Evolutionary conservation across 1,140 invertebrate genomes (phyloP).

Genomic region (Heliconius congener): DNA sequence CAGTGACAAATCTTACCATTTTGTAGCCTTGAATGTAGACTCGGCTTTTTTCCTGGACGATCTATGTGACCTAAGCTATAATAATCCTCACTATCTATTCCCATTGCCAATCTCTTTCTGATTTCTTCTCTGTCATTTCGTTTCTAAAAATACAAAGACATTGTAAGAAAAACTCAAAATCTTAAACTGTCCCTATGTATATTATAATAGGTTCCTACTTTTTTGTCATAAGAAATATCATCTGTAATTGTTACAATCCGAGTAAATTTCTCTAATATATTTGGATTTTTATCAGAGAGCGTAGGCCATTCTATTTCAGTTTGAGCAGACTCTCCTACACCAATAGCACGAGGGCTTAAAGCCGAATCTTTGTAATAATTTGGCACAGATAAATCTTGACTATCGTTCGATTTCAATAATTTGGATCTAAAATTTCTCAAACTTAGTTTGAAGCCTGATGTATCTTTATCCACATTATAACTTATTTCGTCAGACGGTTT

Average conservation of each 20-base stretch:
- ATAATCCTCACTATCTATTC: constrained; percentile 89
- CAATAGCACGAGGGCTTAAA: constrained; percentile 68
- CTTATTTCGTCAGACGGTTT: constrained; percentile 60
- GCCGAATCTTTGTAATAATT: constrained; percentile 58
- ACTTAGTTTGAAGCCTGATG: constrained; percentile 78
- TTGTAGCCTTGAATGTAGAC: constrained; percentile 92
- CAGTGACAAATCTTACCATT: constrained; percentile 84
- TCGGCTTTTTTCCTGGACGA: constrained; percentile 89
- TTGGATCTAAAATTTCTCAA: constrained; percentile 69
- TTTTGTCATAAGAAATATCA: constrained; percentile 58
- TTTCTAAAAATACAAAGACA: constrained; percentile 81
- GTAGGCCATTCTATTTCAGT: constrained; percentile 74
- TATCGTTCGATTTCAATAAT: constrained; percentile 64
- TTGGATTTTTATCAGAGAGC: constrained; percentile 68
- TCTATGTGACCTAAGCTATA: constrained; percentile 83
- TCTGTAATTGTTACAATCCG: constrained; percentile 83
- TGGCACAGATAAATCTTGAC: constrained; percentile 40
- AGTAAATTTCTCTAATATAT: constrained; percentile 86
- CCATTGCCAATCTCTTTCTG: constrained; percentile 92
- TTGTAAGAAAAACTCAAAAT: constrained; percentile 26
- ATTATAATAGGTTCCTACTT: constrained; percentile 57
- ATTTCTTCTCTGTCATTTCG: constrained; percentile 96
- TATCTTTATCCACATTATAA: constrained; percentile 47
- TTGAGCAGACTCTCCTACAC: constrained; percentile 63
- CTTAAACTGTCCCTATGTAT: neutral